Evolutionary conservation across 2,888 invertebrate genomes (phyloP), one percentile per base, ranked within the genome.

Genomic region (Ormyrus pomaceus): DNA sequence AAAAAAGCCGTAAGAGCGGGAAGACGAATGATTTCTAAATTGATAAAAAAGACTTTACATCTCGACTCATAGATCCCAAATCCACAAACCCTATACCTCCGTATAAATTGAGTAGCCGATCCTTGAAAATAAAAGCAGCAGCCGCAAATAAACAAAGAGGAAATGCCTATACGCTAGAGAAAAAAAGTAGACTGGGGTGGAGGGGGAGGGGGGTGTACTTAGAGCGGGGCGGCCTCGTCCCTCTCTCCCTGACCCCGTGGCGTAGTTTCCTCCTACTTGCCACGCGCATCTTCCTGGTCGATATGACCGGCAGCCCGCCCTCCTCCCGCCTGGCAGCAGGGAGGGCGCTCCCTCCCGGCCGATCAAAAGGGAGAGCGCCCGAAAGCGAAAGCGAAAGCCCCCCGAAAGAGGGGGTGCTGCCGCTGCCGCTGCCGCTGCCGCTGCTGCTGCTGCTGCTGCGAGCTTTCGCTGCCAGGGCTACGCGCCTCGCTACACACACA

Each of bases 341-440:
- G 34, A 34, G 34, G 34, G 45, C 48, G 19, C 50, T 51, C 72
- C 51, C 69, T 69, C 64, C 13, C 65, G 55, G 19, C 73, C 77
- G 75, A 65, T 72, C 72, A 79, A 75, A 75, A 81, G 71, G 76
- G 81, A 81, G 81, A 77, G 84, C 83, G 83, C 83, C 79, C 83
- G 84, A 83, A 83, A 75, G 74, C 65, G 80, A 79, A 83, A 77
- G 71, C 82, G 69, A 74, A 80, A 77, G 79, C 82, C 80, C 79
- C 77, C 79, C 65, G 80, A 79, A 83, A 77, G 71, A 82, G 69
- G 72, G 79, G 75, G 79, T 82, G 81, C 79, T 73, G 77, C 77
- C 77, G 64, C 80, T 74, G 62, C 78, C 78, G 66, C 56, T 50
- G 50, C 81, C 56, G 66, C 72, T 19, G 55, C 10, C 56, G 6